These are phyloP conservation scores for Drosophila parvula DNA, from an alignment of 1,140 invertebrate species.

Conservation along the genomic window DNA sequence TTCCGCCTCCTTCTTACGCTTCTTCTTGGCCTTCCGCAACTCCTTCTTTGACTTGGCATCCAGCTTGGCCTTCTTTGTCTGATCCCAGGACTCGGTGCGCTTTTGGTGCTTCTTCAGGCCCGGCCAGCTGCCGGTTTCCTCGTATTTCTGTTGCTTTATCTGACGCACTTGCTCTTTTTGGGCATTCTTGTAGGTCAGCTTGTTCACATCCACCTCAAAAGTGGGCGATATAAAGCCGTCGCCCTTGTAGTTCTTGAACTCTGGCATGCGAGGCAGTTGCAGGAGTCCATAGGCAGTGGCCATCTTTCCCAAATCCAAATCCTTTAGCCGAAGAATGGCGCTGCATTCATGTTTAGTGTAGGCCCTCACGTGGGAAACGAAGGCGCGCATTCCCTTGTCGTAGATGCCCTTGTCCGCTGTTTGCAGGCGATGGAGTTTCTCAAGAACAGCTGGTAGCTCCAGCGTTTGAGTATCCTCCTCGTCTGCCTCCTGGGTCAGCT, in stretches of 20 bases:
- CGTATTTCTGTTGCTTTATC: constrained; percentile 89
- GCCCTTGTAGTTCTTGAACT: constrained; percentile 90
- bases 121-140: constrained; percentile 92
- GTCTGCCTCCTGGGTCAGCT: constrained; percentile 69
- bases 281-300: constrained; percentile 95
- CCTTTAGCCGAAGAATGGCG: constrained; percentile 94
- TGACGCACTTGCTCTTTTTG: constrained; percentile 90
- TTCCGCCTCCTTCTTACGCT: constrained; percentile 81
- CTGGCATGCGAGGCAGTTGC: constrained; percentile 97
- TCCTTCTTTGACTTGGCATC: constrained; percentile 87
- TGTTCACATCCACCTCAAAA: constrained; percentile 89
- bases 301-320: constrained; percentile 93
- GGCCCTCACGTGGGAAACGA: constrained; percentile 97
- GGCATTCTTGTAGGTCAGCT: constrained; percentile 93
- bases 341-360: constrained; percentile 98
- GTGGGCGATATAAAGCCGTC: constrained; percentile 88
- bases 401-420: constrained; percentile 90
- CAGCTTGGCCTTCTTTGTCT: constrained; percentile 90
- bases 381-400: constrained; percentile 95
- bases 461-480: background rate
- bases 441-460: constrained; percentile 36
- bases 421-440: constrained; percentile 66
- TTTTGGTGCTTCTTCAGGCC: constrained; percentile 87
- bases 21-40: constrained; percentile 87
- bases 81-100: constrained; percentile 91